phyloP scores from a whole-genome alignment of 2,797 vertebrate genomes.

The Sarcoramphus papa region DNA sequence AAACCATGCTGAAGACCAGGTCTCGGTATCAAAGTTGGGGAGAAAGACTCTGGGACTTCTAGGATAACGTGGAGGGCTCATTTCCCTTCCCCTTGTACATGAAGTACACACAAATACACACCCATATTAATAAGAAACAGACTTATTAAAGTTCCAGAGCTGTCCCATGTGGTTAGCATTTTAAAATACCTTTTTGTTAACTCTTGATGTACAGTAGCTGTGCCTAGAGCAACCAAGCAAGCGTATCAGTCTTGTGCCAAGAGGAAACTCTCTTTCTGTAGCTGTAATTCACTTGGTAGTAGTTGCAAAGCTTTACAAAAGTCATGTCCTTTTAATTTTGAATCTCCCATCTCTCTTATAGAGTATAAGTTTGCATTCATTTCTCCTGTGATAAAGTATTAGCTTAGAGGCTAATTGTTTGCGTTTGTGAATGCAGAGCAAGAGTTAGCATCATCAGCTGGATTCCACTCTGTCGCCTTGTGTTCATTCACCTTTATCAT shows the following conservation, averaged over 20 bases:
- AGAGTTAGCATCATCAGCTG: neutral
- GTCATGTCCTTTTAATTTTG: constrained; percentile 11
- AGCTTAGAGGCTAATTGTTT: neutral
- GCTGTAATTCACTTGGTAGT: neutral
- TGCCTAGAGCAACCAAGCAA: constrained; percentile 37
- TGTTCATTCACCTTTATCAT: neutral
- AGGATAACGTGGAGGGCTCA: neutral
- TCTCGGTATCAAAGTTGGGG: neutral
- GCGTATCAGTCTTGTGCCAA: constrained; percentile 27
- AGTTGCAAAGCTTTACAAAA: constrained; percentile 8
- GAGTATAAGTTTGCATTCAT: neutral
- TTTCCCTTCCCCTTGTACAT: neutral
- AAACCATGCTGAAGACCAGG: constrained; percentile 26
- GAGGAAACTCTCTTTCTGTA: neutral
- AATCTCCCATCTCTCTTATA: neutral
- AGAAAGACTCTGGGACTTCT: constrained; percentile 6
- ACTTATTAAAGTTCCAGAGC: constrained; percentile 2
- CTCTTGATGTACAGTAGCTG: constrained; percentile 21
- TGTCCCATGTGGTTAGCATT: constrained; percentile 25
- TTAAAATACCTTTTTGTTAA: constrained; percentile 23
- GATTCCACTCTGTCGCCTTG: neutral
- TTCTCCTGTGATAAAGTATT: constrained; percentile 1
- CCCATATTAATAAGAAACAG: neutral
- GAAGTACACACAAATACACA: neutral
- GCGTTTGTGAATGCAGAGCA: constrained; percentile 4